Percentiles rank a stretch among this genome's conserved stretches.
Evolutionary conservation across 2,113 vertebrate species (phyloP).

Genomic region (Pica pica): DNA sequence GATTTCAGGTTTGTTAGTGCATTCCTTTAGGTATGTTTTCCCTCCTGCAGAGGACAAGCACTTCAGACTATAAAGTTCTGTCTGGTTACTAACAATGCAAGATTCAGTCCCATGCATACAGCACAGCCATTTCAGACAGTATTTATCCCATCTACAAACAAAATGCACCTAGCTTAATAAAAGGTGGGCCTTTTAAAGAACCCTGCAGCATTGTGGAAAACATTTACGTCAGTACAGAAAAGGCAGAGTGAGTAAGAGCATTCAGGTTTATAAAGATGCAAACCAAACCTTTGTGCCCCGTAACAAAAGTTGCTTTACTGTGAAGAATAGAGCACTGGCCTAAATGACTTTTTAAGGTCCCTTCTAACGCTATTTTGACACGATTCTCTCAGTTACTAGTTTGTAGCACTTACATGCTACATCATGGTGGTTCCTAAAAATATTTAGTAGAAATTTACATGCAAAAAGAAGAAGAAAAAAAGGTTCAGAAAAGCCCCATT

Average conservation of each 20-base stretch:
- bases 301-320: not conserved
- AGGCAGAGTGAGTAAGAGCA: not conserved
- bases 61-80: not conserved
- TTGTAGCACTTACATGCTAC: not conserved
- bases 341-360: not conserved
- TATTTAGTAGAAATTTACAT: not conserved
- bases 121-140: not conserved
- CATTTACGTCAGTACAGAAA: not conserved
- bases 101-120: not conserved
- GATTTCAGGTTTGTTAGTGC: not conserved
- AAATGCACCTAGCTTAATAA: not conserved
- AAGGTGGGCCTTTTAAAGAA: not conserved
- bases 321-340: not conserved
- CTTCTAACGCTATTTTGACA: not conserved
- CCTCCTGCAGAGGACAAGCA: not conserved
- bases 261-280: not conserved
- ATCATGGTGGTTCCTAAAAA: not conserved
- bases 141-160: not conserved
- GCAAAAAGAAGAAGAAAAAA: not conserved
- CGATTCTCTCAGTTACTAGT: not conserved
- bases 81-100: not conserved
- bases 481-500: not conserved
- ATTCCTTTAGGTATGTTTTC: not conserved
- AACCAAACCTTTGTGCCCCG: fast-evolving
- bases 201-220: not conserved